Percentiles rank a stretch among this genome's conserved stretches.
phyloP scores from a whole-genome alignment of 2,888 invertebrate species.

The Chloromyia formosa region DNA sequence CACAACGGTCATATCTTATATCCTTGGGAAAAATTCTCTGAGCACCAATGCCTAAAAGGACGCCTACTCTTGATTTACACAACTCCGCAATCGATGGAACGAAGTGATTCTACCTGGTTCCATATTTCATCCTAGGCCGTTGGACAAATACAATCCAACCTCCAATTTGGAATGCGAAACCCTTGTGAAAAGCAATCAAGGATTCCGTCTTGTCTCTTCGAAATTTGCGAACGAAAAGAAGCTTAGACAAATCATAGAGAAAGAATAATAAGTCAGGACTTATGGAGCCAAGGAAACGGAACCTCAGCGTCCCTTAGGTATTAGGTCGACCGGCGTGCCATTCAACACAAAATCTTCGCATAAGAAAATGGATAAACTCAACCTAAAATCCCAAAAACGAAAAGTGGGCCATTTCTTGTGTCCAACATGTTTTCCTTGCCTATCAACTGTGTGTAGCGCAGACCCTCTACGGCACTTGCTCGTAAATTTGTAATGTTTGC shows the following conservation, averaged over 20 bases:
- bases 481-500: conserved; percentile 29
- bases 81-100: too few relatives aligned
- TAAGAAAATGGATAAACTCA: not conserved
- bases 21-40: too few relatives aligned
- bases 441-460: not conserved
- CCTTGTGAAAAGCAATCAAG: conserved; percentile 9
- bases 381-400: conserved; percentile 2
- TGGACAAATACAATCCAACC: too few relatives aligned
- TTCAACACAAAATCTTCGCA: too few relatives aligned
- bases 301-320: not conserved
- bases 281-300: too few relatives aligned
- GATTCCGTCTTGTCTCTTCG: not conserved
- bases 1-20: too few relatives aligned
- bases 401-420: conserved; percentile 28
- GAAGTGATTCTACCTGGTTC: too few relatives aligned
- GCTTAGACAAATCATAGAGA: not conserved
- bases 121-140: too few relatives aligned
- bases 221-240: not conserved
- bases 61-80: too few relatives aligned
- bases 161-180: not conserved
- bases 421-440: not conserved
- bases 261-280: too few relatives aligned
- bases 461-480: not conserved
- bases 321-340: not conserved
- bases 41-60: too few relatives aligned